Base-by-base conservation (phyloP, 2,113 vertebrate genomes). In the Hippocampus abdominalis region DNA sequence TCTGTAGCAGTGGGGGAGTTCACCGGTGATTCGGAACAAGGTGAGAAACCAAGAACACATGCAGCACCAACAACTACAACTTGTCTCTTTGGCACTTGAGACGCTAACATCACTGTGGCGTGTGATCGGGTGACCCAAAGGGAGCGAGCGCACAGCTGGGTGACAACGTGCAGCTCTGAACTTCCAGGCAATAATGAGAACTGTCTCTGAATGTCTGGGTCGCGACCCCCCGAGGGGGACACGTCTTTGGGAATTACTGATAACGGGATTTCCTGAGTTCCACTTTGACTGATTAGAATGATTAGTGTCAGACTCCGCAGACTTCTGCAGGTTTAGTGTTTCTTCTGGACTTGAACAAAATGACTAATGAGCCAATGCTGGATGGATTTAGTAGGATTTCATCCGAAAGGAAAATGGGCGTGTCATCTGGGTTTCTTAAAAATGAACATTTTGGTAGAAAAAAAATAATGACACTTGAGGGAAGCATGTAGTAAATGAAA, bases 1-100 rank as follows among this genome's bases (percentile, higher is more conserved):
- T 91, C 90, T 76, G 90, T 91, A 75, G 90, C 90, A 3, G 86
- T 88, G 71, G 90, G 90, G 53, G 90, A 91, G 82, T 91, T 91
- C 75, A 90, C 88, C 21, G 90, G 88, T 81, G 90, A 91, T 82
- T 89, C 87, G 0, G 84, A 88, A 84, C 90, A 91, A 88, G 90
- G 90, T 91, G 85, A 90, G 85, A 77, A 84, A 46, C 63, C 11
- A 64, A 68, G 75, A 82, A 70, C 78, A 68, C 71, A 80, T 16
- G 40, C 74, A 73, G 69, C 74, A 69, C n/a, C 49, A 60, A 66
- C 6, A 42, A 44, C 32, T 13, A 16, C n/a, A 49, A 29, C 27
- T 66, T 66, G 64, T 20, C 36, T 64, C 21, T 39, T 42, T 64
- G 8, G 3, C n/a, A 21, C 61, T 12, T 40, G 56, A 51, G 9